phyloP scores from a whole-genome alignment of 2,113 vertebrate genomes.

The Cryptoleucopteryx plumbea region DNA sequence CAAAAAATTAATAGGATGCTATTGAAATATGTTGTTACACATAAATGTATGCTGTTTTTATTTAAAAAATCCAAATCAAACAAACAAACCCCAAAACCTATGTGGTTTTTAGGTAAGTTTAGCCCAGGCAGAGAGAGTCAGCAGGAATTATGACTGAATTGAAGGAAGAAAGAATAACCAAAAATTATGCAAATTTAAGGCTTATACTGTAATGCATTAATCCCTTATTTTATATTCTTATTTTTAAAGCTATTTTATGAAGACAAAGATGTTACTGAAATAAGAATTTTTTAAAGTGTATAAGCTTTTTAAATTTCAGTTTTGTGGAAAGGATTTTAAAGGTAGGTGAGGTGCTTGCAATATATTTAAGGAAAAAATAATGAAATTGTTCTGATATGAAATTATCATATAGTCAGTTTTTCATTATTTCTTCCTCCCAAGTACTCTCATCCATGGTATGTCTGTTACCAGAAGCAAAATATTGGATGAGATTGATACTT shows the following conservation, averaged over 20 bases:
- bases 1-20: not conserved
- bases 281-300: not conserved
- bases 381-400: not conserved
- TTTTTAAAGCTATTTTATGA: not conserved
- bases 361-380: not conserved
- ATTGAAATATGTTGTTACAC: not conserved
- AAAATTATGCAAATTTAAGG: not conserved
- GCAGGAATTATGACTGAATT: not conserved
- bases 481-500: not conserved
- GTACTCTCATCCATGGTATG: not conserved
- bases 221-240: not conserved
- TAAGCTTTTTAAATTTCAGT: not conserved
- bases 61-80: not conserved
- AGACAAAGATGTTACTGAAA: not conserved
- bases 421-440: not conserved
- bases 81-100: not conserved
- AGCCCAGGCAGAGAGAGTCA: not conserved
- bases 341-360: not conserved
- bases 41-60: not conserved
- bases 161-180: not conserved
- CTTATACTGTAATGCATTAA: not conserved
- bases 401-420: not conserved
- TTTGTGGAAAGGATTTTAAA: not conserved
- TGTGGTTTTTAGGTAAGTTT: not conserved
- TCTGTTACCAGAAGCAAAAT: not conserved